Percentiles rank a stretch among this genome's conserved stretches.
phyloP scores from a whole-genome alignment of 2,888 invertebrate species.

The Cantharis lateralis region DNA sequence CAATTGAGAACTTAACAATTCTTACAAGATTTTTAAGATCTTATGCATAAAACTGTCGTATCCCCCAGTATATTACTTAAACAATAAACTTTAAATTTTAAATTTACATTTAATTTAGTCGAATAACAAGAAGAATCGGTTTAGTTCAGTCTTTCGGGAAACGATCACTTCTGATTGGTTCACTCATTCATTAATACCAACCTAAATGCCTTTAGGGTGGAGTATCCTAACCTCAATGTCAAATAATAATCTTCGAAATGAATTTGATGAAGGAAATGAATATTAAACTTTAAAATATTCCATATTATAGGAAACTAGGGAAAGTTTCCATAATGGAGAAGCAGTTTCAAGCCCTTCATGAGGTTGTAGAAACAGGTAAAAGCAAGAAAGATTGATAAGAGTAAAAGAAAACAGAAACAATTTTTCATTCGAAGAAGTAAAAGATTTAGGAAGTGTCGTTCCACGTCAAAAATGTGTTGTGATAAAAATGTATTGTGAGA shows the following conservation, averaged over 20 bases:
- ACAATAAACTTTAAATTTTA: not conserved
- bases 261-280: too few relatives aligned
- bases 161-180: too few relatives aligned
- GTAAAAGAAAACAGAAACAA: conserved; percentile 25
- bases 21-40: not conserved
- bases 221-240: too few relatives aligned
- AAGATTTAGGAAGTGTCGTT: conserved; percentile 30
- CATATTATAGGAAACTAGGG: too few relatives aligned
- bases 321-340: not conserved
- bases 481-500: conserved; percentile 32
- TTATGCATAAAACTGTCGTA: not conserved
- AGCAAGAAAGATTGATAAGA: conserved; percentile 25
- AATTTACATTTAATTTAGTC: not conserved
- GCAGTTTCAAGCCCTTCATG: not conserved
- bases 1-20: not conserved
- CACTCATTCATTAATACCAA: too few relatives aligned
- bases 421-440: conserved; percentile 31
- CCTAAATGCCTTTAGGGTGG: too few relatives aligned
- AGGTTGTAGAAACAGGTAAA: conserved; percentile 4
- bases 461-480: conserved; percentile 30
- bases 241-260: too few relatives aligned
- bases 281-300: too few relatives aligned
- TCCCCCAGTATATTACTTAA: not conserved
- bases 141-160: too few relatives aligned
- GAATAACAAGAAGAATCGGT: too few relatives aligned